Evolutionary conservation across 2,113 vertebrate genomes (phyloP).

Genomic region (Scalopus aquaticus): DNA sequence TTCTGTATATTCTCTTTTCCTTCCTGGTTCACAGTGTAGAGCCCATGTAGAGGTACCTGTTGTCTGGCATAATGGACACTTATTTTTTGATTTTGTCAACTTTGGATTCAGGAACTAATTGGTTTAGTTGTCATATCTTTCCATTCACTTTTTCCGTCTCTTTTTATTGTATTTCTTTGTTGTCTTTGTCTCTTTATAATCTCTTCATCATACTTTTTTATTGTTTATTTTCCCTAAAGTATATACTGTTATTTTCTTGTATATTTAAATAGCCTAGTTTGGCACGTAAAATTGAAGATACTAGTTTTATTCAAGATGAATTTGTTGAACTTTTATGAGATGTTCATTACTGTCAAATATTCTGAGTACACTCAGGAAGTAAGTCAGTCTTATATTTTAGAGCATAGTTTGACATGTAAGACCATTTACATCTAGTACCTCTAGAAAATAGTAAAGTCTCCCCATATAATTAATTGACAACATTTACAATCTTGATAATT

Average conservation of each 20-base stretch:
- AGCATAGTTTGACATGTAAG: not conserved
- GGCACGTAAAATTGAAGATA: not conserved
- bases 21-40: not conserved
- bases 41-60: not conserved
- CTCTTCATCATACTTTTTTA: not conserved
- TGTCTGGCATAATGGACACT: not conserved
- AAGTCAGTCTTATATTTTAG: conserved; percentile 14
- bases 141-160: not conserved
- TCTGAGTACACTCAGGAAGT: not conserved
- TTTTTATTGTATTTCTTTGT: not conserved
- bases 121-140: not conserved
- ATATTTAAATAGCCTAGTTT: conserved; percentile 39
- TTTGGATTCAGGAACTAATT: not conserved
- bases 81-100: not conserved
- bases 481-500: not conserved
- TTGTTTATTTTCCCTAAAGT: not conserved
- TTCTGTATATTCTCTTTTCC: not conserved
- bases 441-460: not conserved
- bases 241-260: not conserved
- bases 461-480: not conserved
- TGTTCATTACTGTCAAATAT: conserved; percentile 2
- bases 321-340: conserved; percentile 5
- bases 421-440: not conserved
- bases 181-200: not conserved
- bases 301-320: not conserved